phyloP scores from a whole-genome alignment of 1,140 invertebrate genomes.

The Lithobius niger region DNA sequence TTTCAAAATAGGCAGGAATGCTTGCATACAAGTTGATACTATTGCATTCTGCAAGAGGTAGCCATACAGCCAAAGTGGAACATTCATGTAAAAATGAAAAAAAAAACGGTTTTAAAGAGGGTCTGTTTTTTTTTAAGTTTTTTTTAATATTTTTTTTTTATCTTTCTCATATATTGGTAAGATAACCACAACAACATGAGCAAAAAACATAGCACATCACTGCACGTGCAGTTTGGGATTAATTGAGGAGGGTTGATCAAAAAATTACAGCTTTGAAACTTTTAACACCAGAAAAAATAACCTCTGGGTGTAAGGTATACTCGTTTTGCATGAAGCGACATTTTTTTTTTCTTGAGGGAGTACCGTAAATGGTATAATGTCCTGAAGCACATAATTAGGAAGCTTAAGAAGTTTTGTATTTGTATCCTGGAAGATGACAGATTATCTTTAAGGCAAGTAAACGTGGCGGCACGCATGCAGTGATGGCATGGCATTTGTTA shows the following conservation, averaged over 20 bases:
- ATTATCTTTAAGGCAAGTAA: no score
- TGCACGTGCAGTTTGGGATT: not conserved
- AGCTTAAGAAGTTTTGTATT: no score
- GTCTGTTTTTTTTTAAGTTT: not conserved
- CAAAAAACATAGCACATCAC: slow-evolving; percentile 2
- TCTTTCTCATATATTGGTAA: not conserved
- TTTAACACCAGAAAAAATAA: not conserved
- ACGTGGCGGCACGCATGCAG: no score
- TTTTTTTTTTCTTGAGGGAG: no score
- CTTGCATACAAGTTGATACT: not conserved
- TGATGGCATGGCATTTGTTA: no score
- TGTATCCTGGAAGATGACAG: no score
- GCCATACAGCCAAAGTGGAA: slow-evolving; percentile 2
- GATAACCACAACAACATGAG: slow-evolving; percentile 6
- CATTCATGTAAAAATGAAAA: no score
- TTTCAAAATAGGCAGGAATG: slow-evolving; percentile 4
- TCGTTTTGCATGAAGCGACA: no score
- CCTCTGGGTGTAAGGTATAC: no score
- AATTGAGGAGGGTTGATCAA: not conserved
- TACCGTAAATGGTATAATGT: no score
- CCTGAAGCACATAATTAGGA: no score
- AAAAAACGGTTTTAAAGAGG: no score
- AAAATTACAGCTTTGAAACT: not conserved
- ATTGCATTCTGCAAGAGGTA: slow-evolving; percentile 5
- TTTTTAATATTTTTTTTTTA: not conserved